Base-by-base conservation (phyloP, 2,113 vertebrate species). In the Scopus umbretta region DNA sequence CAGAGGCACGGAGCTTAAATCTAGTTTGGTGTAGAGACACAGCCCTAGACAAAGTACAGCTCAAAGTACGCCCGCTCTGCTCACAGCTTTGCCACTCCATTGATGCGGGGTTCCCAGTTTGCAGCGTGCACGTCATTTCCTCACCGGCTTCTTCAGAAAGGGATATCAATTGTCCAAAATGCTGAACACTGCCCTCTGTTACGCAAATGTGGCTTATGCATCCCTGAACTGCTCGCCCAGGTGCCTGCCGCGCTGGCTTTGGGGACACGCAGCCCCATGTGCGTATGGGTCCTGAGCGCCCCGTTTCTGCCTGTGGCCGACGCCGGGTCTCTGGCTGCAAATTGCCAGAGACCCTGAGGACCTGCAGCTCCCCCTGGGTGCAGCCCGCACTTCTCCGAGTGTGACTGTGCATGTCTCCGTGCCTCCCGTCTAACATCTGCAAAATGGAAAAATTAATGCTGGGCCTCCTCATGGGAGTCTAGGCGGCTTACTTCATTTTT, bases 141-240 rank as follows among this genome's bases (percentile, higher is more conserved):
- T 72, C 72, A 66, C 22, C 59, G 38, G 27, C 50, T 80, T 55
- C 83, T 71, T 84, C 47, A 32, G 63, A 45, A 78, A 63, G 52
- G 29, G 10, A 8, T 42, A 12, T n/a, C 8, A 34, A 26, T 50
- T 58, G 22, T 88, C 80, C 75, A 38, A 83, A 94, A 70, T 3
- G 67, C 76, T 86, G 91, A 95, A 80, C 43, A 30, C 72, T 87
- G 92, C 95, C 92, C 75, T 97, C 92, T 95, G 86, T 80, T 95
- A 84, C 23, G 38, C 52, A 59, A 78, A 84, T 5, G 17, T 3
- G 2, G 43, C 68, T 81, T 23, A 3, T 50, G 43, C 65, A 56
- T 52, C 32, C 61, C 66, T 10, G 50, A 62, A 68, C 79, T 73
- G 13, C 23, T 49, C 27, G 30, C 26, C 36, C 42, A 59, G 59